Base-by-base conservation (phyloP, 2,113 vertebrate species). In the Ameiurus melas region DNA sequence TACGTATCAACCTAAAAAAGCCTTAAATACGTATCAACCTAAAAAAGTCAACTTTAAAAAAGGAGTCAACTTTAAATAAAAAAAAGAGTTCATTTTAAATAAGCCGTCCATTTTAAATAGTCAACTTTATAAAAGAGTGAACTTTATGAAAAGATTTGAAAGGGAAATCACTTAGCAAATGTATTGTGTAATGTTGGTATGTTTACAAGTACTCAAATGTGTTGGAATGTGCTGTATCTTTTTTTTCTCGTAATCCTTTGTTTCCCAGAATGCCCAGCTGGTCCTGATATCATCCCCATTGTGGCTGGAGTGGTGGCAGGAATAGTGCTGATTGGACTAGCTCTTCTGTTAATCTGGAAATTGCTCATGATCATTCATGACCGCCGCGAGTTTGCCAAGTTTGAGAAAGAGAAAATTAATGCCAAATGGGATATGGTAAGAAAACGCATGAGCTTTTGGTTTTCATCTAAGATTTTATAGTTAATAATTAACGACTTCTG, bases 351-450 rank as follows among this genome's bases (percentile, higher is more conserved):
- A 83, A 99, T 99, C 94, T 99, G 98, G 98, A 99, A 99, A 81
- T 97, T 99, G 86, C 96, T 99, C 90, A 99, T 99, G 97, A 99
- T 99, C 94, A 99, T 99, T 94, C 98, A 99, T 1, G 98, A 99
- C 95, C 96, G 98, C 92, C 95, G 98, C 85, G 98, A 99, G 94
- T 99, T 99, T 86, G 98, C 98, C 92, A 99, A 99, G 94, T 99
- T 99, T 57, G 98, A 99, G 93, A 99, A 99, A 93, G 98, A 99
- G 93, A 99, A 99, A 93, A 97, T 99, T 97, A 99, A 99, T 86
- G 98, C 98, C 92, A 99, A 98, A 91, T 99, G 98, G 98, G 98
- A 99, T 95, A 97, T 98, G 94, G 98, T 99, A 93, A 97, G 97
- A 95, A 86, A 71, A 3, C 19, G 3, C 5, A 43, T 55, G 5